phyloP scores from a whole-genome alignment of 2,888 invertebrate species.

The Dendrolimus pini region DNA sequence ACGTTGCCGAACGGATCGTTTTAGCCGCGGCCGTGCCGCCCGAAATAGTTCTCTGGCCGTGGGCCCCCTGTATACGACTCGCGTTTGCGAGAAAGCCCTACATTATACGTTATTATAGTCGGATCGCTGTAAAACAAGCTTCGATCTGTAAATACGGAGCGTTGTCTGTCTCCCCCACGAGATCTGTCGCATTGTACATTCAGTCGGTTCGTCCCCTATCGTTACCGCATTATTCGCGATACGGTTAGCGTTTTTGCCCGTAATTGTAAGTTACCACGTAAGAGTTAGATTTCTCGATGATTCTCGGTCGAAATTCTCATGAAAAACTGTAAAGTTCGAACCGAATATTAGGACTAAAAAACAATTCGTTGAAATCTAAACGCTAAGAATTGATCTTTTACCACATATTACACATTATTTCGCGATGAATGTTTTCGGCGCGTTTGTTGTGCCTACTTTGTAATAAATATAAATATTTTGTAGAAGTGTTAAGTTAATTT shows the following conservation, averaged over 20 bases:
- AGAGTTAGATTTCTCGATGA: conserved; percentile 68
- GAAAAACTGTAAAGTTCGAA: conserved; percentile 49
- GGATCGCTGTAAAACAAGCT: conserved; percentile 68
- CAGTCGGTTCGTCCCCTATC: conserved; percentile 12
- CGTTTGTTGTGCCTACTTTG: conserved; percentile 58
- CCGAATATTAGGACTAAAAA: conserved; percentile 65
- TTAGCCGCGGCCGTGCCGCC: conserved; percentile 8
- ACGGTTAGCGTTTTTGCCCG: conserved; percentile 65
- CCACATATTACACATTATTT: conserved; percentile 70
- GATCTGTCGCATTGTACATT: conserved; percentile 56
- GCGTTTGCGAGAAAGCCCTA: conserved; percentile 35
- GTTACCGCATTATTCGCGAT: conserved; percentile 53
- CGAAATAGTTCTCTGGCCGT: conserved; percentile 17
- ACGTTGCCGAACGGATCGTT: conserved; percentile 13
- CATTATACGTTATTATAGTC: conserved; percentile 31
- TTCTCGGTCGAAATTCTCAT: conserved; percentile 46
- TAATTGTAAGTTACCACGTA: conserved; percentile 74
- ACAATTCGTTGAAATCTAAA: conserved; percentile 64
- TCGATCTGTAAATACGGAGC: conserved; percentile 65
- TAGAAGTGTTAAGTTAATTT: conserved; percentile 69
- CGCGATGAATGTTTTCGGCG: conserved; percentile 73
- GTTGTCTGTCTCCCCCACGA: conserved; percentile 31
- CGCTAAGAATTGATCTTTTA: conserved; percentile 69
- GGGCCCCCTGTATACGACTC: conserved; percentile 51
- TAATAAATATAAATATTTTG: conserved; percentile 66